Conservation (phyloP, 23 tunicate genomes). For the Trididemnum clinides region DNA sequence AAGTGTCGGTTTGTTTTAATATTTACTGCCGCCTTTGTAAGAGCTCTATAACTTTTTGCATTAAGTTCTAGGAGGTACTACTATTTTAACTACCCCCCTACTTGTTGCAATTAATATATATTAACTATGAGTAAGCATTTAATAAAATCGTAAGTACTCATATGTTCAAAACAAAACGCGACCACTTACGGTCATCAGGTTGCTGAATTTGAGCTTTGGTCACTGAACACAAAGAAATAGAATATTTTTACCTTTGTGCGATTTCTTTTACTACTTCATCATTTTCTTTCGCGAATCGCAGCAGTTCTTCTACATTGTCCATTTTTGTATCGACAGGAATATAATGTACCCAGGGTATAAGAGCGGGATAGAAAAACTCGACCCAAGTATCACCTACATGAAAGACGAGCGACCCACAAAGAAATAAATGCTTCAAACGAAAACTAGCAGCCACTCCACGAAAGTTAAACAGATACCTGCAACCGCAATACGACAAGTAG, state of each 20-base stretch:
- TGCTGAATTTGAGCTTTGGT: no score
- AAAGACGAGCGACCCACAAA: conserved; percentile 82
- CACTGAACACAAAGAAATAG: no score
- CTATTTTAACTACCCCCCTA: no score
- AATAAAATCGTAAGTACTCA: no score
- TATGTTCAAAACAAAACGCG: no score
- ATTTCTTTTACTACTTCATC: conserved; percentile 72
- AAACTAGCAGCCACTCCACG: conserved; percentile 98
- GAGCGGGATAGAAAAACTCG: conserved; percentile 84
- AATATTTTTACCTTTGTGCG: conserved; percentile 66
- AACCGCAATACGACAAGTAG: background rate
- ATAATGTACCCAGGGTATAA: conserved; percentile 92
- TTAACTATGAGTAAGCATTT: no score
- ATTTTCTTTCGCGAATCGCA: conserved; percentile 69
- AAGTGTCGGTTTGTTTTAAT: no score
- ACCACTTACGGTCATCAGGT: no score
- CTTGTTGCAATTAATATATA: no score
- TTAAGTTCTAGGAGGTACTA: no score
- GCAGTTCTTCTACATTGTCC: conserved; percentile 72
- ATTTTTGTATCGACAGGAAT: conserved; percentile 61
- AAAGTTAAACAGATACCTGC: conserved; percentile 85
- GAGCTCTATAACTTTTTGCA: no score
- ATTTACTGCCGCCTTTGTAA: no score
- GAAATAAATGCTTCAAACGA: conserved; percentile 86
- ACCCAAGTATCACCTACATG: conserved; percentile 92